Evolutionary conservation across 1,140 invertebrate species (phyloP).

Genomic region (Eciton burchellii): DNA sequence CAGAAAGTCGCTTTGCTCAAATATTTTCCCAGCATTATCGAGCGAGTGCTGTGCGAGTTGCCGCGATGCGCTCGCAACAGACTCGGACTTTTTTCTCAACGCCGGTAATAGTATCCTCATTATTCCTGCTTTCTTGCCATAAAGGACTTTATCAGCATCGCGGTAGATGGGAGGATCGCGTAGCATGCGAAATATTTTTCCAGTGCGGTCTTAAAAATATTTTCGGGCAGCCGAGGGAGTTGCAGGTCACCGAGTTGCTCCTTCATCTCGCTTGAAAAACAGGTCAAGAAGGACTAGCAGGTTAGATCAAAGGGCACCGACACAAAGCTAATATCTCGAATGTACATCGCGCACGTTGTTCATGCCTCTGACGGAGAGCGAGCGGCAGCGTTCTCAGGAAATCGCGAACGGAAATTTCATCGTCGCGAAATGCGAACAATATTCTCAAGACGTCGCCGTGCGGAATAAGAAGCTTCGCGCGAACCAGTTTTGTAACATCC

Average conservation of each 20-base stretch:
- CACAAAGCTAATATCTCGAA: constrained; percentile 53
- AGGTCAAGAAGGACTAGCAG: constrained; percentile 30
- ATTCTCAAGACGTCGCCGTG: constrained; percentile 18
- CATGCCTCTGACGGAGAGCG: constrained; percentile 16
- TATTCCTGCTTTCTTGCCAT: neutral
- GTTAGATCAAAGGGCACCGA: constrained; percentile 37
- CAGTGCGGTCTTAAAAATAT: constrained; percentile 18
- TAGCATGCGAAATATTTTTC: neutral
- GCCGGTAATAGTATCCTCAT: constrained; percentile 9
- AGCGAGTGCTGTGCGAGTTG: neutral
- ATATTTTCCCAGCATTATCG: constrained; percentile 22
- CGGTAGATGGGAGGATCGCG: neutral
- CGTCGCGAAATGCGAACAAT: constrained; percentile 51
- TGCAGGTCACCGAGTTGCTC: constrained; percentile 17
- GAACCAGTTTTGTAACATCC: constrained; percentile 1
- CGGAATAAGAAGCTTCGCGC: neutral
- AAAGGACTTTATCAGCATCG: neutral
- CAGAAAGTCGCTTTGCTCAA: neutral
- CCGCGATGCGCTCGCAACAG: neutral
- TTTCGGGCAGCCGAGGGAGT: constrained; percentile 15
- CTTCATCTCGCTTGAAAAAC: constrained; percentile 17
- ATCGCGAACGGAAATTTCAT: constrained; percentile 50
- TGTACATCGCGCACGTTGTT: constrained; percentile 19
- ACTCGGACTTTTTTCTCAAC: neutral
- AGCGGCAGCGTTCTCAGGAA: constrained; percentile 26